These are phyloP conservation scores for Xestia sexstrigata DNA, from an alignment of 2,888 invertebrate species.

Conservation along the genomic window DNA sequence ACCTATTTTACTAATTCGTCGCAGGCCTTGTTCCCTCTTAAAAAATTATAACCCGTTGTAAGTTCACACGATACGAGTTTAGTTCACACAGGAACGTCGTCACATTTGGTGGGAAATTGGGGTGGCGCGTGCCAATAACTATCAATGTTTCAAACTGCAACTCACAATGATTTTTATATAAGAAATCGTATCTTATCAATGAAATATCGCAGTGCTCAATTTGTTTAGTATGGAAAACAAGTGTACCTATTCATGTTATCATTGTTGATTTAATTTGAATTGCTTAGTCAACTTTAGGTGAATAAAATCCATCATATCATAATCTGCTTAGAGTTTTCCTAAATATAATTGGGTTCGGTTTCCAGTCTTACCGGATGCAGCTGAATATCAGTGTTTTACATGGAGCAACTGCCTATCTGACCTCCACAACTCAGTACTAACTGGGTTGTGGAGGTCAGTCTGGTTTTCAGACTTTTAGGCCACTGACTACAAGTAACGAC, in stretches of 20 bases:
- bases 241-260: not conserved
- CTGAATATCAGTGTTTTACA: no score
- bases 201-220: not conserved
- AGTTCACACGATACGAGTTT: conserved; percentile 2
- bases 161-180: not conserved
- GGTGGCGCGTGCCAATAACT: not conserved
- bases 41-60: conserved; percentile 1
- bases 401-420: no score
- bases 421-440: no score
- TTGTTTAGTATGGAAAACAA: not conserved
- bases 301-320: no score
- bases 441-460: no score
- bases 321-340: no score
- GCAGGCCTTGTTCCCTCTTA: no score
- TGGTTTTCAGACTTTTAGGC: no score
- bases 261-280: not conserved
- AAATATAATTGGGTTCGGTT: no score
- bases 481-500: no score
- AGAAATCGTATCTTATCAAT: not conserved
- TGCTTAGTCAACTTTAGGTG: not conserved
- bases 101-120: not conserved
- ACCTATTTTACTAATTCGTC: no score
- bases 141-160: not conserved
- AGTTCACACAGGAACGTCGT: not conserved
- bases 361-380: no score